phyloP scores from a whole-genome alignment of 2,113 vertebrate genomes.

The Nematolebias whitei region DNA sequence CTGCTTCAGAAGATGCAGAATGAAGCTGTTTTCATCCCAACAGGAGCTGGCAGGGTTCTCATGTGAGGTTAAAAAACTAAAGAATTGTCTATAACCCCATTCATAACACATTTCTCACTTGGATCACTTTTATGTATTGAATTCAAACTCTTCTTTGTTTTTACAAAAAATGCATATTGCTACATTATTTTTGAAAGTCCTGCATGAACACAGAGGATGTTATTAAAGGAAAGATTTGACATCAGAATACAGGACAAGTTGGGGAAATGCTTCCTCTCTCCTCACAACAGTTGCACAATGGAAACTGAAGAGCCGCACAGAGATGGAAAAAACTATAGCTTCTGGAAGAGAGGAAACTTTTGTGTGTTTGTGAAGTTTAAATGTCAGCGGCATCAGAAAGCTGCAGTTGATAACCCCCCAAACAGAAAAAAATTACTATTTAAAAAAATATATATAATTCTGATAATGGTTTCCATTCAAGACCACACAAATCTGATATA shows the following conservation, averaged over 20 bases:
- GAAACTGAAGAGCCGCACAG: background rate
- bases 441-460: too few relatives aligned
- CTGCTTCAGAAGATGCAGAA: slow-evolving; percentile 38
- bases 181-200: background rate
- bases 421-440: too few relatives aligned
- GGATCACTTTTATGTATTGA: background rate
- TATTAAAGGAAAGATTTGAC: background rate
- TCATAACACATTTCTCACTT: background rate
- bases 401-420: background rate
- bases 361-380: background rate
- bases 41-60: slow-evolving; percentile 47
- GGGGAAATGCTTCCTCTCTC: slow-evolving; percentile 1
- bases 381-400: background rate
- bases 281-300: background rate
- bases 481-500: too few relatives aligned
- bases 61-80: too few relatives aligned
- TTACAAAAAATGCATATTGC: background rate
- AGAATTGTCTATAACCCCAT: background rate
- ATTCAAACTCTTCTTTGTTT: background rate
- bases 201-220: background rate
- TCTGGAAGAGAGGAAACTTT: slow-evolving; percentile 1
- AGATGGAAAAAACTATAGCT: slow-evolving; percentile 4
- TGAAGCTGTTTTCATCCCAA: slow-evolving; percentile 46
- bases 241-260: slow-evolving; percentile 1
- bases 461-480: too few relatives aligned